phyloP scores from a whole-genome alignment of 1,140 invertebrate species.

The Solen grandis region DNA sequence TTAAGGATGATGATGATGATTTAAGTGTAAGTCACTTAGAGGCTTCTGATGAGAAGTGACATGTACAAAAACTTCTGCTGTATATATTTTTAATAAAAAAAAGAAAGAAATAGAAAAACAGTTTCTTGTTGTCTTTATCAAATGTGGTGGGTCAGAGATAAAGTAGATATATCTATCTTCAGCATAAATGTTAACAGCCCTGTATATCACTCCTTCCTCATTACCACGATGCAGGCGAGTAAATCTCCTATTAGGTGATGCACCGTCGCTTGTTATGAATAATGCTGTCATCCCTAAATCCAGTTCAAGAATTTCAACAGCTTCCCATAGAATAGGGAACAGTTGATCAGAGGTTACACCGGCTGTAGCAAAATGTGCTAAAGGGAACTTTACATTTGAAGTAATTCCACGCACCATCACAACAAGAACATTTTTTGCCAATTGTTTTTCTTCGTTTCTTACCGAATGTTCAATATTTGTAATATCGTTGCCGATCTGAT shows the following conservation, averaged over 20 bases:
- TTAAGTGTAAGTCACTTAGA: no score
- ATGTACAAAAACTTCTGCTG: no score
- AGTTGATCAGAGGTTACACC: constrained; percentile 55
- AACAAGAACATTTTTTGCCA: constrained; percentile 10
- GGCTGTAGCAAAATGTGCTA: constrained; percentile 49
- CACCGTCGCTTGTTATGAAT: constrained; percentile 58
- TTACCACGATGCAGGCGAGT: neutral
- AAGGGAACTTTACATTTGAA: constrained; percentile 37
- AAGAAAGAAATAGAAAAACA: constrained; percentile 26
- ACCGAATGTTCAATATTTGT: neutral
- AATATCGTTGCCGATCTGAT: neutral
- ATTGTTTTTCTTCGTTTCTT: constrained; percentile 3
- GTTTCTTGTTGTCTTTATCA: constrained; percentile 2
- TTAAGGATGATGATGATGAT: no score
- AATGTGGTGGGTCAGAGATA: neutral
- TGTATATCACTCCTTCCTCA: constrained; percentile 7
- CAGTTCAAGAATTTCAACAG: constrained; percentile 30
- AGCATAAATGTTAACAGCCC: constrained; percentile 1
- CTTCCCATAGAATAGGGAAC: constrained; percentile 53
- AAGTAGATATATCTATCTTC: constrained; percentile 13
- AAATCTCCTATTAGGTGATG: constrained; percentile 53
- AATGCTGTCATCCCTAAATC: constrained; percentile 30
- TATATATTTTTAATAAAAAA: no score
- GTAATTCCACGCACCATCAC: constrained; percentile 47
- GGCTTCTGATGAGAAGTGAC: no score